These are phyloP conservation scores for Pseudochromis fuscus DNA, from an alignment of 2,797 vertebrate genomes.

Conservation along the genomic window DNA sequence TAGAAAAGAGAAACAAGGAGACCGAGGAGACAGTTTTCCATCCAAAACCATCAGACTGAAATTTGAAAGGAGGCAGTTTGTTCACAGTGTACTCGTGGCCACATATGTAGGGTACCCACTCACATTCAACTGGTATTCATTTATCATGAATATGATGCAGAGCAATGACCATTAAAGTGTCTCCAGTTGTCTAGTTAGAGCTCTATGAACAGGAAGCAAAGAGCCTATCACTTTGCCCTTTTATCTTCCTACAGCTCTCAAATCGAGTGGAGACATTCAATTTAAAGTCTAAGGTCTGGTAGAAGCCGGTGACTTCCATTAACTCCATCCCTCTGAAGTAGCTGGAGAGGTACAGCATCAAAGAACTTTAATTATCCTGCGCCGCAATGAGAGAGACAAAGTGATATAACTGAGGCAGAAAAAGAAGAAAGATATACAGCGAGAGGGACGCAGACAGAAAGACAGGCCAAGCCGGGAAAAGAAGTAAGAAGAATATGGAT, in stretches of 20 bases:
- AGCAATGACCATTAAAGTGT: slow-evolving; percentile 60
- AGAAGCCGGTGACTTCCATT: slow-evolving; percentile 74
- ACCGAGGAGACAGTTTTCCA: slow-evolving; percentile 24
- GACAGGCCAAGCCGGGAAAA: slow-evolving; percentile 18
- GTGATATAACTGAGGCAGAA: slow-evolving; percentile 45
- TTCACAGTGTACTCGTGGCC: slow-evolving; percentile 6
- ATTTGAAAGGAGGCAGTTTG: slow-evolving; percentile 44
- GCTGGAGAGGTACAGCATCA: slow-evolving; percentile 65
- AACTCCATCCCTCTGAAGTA: slow-evolving; percentile 70
- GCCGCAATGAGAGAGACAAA: slow-evolving; percentile 52
- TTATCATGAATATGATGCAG: slow-evolving; percentile 58
- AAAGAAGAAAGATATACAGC: slow-evolving; percentile 13
- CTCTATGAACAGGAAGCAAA: slow-evolving; percentile 63
- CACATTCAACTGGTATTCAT: slow-evolving; percentile 46
- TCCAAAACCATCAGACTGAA: slow-evolving; percentile 36
- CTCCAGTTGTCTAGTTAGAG: slow-evolving; percentile 66
- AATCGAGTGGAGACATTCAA: slow-evolving; percentile 78
- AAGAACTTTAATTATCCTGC: slow-evolving; percentile 76
- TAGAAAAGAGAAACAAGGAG: background rate
- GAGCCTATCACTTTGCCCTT: slow-evolving; percentile 70
- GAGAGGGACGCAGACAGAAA: slow-evolving; percentile 28
- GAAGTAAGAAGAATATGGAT: slow-evolving; percentile 42
- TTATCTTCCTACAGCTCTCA: slow-evolving; percentile 71
- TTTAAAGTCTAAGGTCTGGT: slow-evolving; percentile 74
- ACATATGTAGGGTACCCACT: slow-evolving; percentile 28